phyloP scores from a whole-genome alignment of 2,797 vertebrate species.

The Serranus cabrilla region DNA sequence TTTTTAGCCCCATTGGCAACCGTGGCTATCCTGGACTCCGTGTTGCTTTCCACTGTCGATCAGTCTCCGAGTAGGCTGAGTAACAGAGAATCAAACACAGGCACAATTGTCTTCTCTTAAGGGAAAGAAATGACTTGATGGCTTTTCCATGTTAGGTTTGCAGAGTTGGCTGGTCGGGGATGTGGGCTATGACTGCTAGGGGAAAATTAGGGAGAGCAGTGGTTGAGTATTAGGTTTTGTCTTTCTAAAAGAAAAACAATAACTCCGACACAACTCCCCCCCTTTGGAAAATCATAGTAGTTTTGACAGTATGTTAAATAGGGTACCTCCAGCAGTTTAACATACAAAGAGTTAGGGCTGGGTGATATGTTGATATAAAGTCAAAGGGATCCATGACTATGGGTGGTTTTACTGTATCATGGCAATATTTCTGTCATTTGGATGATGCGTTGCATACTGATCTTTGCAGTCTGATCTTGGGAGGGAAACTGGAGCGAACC shows the following conservation, averaged over 20 bases:
- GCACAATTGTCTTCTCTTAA: conserved; percentile 66
- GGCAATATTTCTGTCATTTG: no score
- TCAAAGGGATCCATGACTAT: no score
- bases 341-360: conserved; percentile 12
- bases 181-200: conserved; percentile 41
- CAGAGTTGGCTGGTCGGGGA: conserved; percentile 31
- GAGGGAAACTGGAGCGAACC: no score
- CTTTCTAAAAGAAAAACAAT: conserved; percentile 21
- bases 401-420: no score
- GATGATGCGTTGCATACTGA: no score
- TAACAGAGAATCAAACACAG: conserved; percentile 62
- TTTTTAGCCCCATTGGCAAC: conserved; percentile 48
- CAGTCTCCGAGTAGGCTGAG: conserved; percentile 34
- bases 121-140: conserved; percentile 46
- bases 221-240: conserved; percentile 42
- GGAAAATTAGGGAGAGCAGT: conserved; percentile 17
- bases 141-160: conserved; percentile 63
- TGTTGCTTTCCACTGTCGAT: conserved; percentile 55
- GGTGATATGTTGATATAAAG: no score
- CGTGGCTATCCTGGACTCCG: conserved; percentile 18
- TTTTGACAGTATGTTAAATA: conserved; percentile 7
- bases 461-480: no score
- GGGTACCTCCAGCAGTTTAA: conserved; percentile 12
- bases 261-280: conserved; percentile 1
- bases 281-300: conserved; percentile 23